phyloP scores from a whole-genome alignment of 2,888 invertebrate species.

The Apantesis nais region DNA sequence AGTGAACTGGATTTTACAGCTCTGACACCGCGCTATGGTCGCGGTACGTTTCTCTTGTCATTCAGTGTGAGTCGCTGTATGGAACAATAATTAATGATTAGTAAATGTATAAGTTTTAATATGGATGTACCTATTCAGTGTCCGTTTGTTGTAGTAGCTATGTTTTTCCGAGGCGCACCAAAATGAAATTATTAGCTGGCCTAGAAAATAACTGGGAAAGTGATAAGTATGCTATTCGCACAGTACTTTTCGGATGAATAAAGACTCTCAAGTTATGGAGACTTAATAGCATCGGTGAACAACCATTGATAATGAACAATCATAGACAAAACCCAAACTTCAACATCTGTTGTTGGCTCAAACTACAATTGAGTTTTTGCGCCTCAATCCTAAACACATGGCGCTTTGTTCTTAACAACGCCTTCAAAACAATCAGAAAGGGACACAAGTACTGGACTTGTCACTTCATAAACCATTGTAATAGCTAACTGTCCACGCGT shows the following conservation, averaged over 20 bases:
- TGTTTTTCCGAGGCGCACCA: too few relatives aligned
- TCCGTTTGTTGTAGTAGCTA: too few relatives aligned
- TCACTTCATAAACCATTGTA: constrained; percentile 75
- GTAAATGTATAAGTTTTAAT: too few relatives aligned
- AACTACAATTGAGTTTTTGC: constrained; percentile 53
- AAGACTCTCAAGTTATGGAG: background rate
- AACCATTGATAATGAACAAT: constrained; percentile 25
- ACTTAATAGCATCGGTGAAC: background rate
- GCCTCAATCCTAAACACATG: constrained; percentile 62
- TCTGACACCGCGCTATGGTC: too few relatives aligned
- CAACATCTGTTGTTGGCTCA: constrained; percentile 64
- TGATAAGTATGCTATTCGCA: background rate
- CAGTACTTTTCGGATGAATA: background rate
- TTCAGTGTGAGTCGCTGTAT: too few relatives aligned
- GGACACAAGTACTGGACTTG: constrained; percentile 69
- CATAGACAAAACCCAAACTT: constrained; percentile 43
- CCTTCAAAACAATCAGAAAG: constrained; percentile 57
- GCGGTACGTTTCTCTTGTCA: too few relatives aligned
- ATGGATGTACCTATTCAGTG: too few relatives aligned
- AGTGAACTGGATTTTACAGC: too few relatives aligned
- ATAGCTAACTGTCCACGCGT: constrained; percentile 69
- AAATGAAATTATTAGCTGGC: too few relatives aligned
- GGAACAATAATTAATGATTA: too few relatives aligned
- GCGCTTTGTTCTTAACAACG: constrained; percentile 69
- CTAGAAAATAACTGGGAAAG: background rate